These are phyloP conservation scores for Aphelenchoides fujianensis DNA, from an alignment of 1,140 invertebrate species.

Conservation along the genomic window DNA sequence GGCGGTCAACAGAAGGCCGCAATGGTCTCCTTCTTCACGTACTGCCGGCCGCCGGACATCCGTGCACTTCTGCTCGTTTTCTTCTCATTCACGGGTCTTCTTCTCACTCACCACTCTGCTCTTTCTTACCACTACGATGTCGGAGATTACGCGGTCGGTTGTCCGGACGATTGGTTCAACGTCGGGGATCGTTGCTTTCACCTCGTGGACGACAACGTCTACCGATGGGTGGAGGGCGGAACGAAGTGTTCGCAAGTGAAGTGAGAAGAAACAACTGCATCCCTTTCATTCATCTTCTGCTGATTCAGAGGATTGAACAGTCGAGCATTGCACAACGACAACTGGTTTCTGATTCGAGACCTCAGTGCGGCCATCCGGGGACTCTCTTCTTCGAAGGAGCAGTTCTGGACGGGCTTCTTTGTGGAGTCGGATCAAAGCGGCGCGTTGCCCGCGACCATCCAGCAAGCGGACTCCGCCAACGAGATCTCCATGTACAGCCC, in stretches of 20 bases:
- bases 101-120: background rate
- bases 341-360: constrained; percentile 5
- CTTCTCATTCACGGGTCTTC: no score
- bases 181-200: background rate
- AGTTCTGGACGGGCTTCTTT: constrained; percentile 2
- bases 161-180: constrained; percentile 6
- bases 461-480: constrained; percentile 1
- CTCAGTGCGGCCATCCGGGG: background rate
- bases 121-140: background rate
- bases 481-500: constrained; percentile 10
- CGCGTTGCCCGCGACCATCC: background rate
- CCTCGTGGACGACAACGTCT: constrained; percentile 6
- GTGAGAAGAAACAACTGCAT: background rate
- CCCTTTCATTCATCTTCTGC: background rate
- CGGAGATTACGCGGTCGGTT: background rate
- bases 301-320: background rate
- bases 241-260: background rate
- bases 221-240: background rate
- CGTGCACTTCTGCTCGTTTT: background rate
- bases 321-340: background rate
- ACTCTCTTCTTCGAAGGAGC: background rate
- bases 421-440: background rate
- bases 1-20: no score
- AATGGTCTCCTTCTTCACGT: background rate
- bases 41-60: background rate